Percentiles rank a stretch among this genome's conserved stretches.
Conservation (phyloP, 2,888 invertebrate species). For the Rhagophthalmus giganteus region DNA sequence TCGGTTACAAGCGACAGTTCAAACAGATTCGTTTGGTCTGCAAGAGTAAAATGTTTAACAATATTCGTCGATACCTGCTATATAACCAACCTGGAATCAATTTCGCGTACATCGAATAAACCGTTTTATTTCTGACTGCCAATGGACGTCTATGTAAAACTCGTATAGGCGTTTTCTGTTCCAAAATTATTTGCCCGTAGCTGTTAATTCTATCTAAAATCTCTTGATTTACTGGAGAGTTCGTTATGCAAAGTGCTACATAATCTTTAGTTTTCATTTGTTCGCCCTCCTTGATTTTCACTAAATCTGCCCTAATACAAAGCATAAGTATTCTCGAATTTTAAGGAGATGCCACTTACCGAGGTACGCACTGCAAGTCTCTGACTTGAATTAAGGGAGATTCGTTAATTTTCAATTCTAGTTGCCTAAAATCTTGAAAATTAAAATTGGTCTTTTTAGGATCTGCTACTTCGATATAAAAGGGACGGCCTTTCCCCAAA, state of each 20-base stretch:
- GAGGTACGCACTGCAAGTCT: constrained; percentile 67
- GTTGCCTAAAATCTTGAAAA: constrained; percentile 56
- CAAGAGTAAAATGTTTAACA: no score
- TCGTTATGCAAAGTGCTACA: constrained; percentile 70
- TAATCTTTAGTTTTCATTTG: constrained; percentile 87
- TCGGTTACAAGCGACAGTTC: constrained; percentile 74
- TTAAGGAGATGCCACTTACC: constrained; percentile 47
- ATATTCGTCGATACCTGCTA: no score
- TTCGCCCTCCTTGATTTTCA: constrained; percentile 81
- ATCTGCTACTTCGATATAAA: constrained; percentile 82
- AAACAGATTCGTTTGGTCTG: constrained; percentile 61
- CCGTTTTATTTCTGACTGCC: constrained; percentile 66
- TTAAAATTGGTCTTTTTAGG: constrained; percentile 62
- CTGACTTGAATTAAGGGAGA: constrained; percentile 61
- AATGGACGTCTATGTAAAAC: constrained; percentile 86
- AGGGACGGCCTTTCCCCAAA: constrained; percentile 89
- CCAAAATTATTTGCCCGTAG: constrained; percentile 59
- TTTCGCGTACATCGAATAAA: constrained; percentile 67
- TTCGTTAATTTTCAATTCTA: constrained; percentile 65
- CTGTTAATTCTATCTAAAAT: constrained; percentile 58
- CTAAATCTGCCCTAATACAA: constrained; percentile 67
- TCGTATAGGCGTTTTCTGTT: constrained; percentile 87
- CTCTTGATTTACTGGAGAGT: constrained; percentile 55
- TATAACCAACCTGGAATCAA: constrained; percentile 57
- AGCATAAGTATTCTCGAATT: not conserved